Base-by-base conservation (phyloP, 35 echinoderm and acorn worm genomes). In the Eucidaris tribuloides region DNA sequence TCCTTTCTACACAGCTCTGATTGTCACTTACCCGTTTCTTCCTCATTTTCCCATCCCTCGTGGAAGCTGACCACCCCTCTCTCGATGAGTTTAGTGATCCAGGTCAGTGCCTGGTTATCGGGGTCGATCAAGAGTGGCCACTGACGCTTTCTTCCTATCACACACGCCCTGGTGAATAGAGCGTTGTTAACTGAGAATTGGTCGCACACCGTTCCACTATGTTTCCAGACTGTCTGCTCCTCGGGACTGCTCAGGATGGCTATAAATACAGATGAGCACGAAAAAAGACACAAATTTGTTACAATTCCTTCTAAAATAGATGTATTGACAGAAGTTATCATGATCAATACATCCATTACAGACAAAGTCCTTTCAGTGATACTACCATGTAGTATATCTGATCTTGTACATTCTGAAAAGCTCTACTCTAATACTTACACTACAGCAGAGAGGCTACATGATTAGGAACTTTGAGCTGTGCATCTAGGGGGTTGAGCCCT, bases 121-220 rank as follows among this genome's bases (percentile, higher is more conserved):
- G 94, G 94, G 59, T 97, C 94, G 17, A 97, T 58, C 18, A 97
- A 45, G 20, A 97, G 79, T 3, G 94, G 94, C 94, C 94, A 97
- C n/a, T 92, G 90, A 42, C 83, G 81, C 83, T 70, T 63, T 58
- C 83, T 49, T 6, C 85, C 90, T 29, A 89, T 80, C 45, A 72
- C 76, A 52, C 94, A 93, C 2, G 90, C 71, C 42, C 94, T 56
- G 74, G 89, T 88, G 58, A 85, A 93, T 5, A 97, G 68, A 3
- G 90, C 86, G 42, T 97, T 97, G 64, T 89, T 60, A 25, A 78
- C 44, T 3, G 90, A 65, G 48, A 81, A 62, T 46, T 57, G 42
- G 32, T 97, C 94, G 17, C 13, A 88, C 48, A 14, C 45, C 65
- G 30, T 83, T 50, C 19, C 82, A 37, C 52, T 45, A 39, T 77